phyloP scores from a whole-genome alignment of 2,797 vertebrate species.

The Anniella stebbinsi region DNA sequence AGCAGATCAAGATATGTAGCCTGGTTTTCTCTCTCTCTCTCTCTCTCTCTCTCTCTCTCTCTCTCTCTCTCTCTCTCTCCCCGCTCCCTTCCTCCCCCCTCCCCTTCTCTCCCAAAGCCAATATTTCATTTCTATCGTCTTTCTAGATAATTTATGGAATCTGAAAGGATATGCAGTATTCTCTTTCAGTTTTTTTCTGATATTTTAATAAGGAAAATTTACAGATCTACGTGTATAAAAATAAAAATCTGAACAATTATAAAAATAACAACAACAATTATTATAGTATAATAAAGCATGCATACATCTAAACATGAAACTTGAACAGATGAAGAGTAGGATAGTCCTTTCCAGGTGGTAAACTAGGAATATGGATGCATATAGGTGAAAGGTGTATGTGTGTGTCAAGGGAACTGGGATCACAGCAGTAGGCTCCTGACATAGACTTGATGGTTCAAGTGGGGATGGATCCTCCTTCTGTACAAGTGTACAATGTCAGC shows the following conservation, averaged over 20 bases:
- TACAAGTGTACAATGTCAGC: not conserved
- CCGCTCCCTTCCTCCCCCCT: constrained; percentile 3
- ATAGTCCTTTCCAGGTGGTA: not conserved
- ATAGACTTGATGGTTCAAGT: not conserved
- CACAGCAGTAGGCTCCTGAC: not conserved
- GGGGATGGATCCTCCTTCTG: not conserved
- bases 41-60: not conserved
- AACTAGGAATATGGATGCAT: not conserved
- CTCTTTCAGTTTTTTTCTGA: not conserved
- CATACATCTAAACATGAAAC: no score
- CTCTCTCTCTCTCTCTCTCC: constrained; percentile 12
- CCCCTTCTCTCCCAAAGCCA: not conserved
- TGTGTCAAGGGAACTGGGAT: not conserved
- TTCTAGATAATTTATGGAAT: not conserved
- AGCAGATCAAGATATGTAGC: constrained; percentile 45
- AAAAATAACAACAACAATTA: not conserved
- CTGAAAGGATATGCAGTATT: not conserved
- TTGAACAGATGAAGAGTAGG: not conserved
- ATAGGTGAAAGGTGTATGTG: not conserved
- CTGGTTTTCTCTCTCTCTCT: not conserved
- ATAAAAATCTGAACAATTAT: no score
- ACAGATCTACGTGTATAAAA: not conserved
- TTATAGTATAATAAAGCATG: not conserved
- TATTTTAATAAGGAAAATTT: not conserved
- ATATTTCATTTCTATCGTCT: constrained; percentile 12